Evolutionary conservation across 2,888 invertebrate genomes (phyloP).

Genomic region (Cheiracanthium punctorium): DNA sequence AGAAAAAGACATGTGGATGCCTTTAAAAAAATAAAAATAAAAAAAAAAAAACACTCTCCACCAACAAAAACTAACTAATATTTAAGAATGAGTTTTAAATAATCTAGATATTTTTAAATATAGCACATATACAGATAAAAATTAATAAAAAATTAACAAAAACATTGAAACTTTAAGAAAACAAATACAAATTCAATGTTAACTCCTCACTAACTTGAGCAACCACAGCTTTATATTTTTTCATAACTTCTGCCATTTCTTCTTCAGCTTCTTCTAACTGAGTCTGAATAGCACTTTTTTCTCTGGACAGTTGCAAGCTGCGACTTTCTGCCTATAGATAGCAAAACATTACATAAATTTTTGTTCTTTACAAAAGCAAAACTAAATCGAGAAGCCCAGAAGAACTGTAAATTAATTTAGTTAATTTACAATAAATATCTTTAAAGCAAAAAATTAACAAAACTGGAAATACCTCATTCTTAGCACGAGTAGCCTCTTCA

Average conservation of each 20-base stretch:
- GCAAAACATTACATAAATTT: too few relatives aligned
- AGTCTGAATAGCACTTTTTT: conserved; percentile 87
- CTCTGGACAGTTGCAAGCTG: conserved; percentile 83
- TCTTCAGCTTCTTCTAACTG: conserved; percentile 96
- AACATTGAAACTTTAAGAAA: too few relatives aligned
- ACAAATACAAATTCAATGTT: neutral
- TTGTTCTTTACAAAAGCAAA: too few relatives aligned
- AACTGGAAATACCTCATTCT: conserved; percentile 80
- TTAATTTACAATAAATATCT: too few relatives aligned
- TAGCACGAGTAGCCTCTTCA: conserved; percentile 86
- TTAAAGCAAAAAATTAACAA: neutral
- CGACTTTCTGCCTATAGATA: conserved; percentile 84
- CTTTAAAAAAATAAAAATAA: too few relatives aligned
- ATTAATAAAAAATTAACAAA: neutral
- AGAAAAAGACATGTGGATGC: too few relatives aligned
- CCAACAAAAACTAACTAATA: too few relatives aligned
- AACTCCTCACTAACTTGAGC: conserved; percentile 81
- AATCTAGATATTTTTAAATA: neutral
- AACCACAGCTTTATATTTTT: conserved; percentile 93
- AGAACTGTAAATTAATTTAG: too few relatives aligned
- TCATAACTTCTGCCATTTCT: conserved; percentile 91
- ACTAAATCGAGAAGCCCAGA: too few relatives aligned
- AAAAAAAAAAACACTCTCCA: too few relatives aligned
- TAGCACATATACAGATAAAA: neutral
- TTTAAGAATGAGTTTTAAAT: too few relatives aligned